These are phyloP conservation scores for Halocynthia roretzi DNA, from an alignment of 23 tunicate species.

Conservation along the genomic window DNA sequence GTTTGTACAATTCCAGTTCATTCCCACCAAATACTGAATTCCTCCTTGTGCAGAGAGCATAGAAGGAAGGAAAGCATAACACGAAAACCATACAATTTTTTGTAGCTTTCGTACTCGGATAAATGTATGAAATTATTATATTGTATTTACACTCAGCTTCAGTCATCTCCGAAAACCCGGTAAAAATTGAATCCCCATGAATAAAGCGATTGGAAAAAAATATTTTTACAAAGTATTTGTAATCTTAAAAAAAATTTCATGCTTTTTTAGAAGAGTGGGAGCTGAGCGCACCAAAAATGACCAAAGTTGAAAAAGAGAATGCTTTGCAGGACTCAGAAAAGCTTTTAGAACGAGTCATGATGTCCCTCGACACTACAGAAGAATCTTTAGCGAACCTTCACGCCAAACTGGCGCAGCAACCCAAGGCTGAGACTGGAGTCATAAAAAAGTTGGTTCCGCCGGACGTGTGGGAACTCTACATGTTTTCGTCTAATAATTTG, in stretches of 20 bases:
- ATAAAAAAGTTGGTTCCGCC: conserved; percentile 6
- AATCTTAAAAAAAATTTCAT: too few species aligned
- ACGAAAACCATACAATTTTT: too few species aligned
- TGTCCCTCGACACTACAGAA: background rate
- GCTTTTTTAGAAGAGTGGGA: conserved; percentile 7
- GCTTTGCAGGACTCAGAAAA: background rate
- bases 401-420: background rate
- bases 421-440: background rate
- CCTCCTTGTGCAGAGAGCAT: too few species aligned
- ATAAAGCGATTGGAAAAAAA: too few species aligned
- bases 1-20: background rate
- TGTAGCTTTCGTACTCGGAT: too few species aligned
- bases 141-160: too few species aligned
- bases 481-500: conserved; percentile 1
- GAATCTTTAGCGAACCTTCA: background rate
- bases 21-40: background rate
- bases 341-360: background rate
- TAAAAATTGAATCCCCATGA: too few species aligned
- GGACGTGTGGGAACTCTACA: background rate
- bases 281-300: background rate
- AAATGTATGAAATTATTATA: too few species aligned
- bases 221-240: too few species aligned
- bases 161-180: too few species aligned
- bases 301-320: background rate
- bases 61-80: too few species aligned